These are phyloP conservation scores for Caerostris darwini DNA, from an alignment of 1,140 invertebrate species.

Conservation along the genomic window DNA sequence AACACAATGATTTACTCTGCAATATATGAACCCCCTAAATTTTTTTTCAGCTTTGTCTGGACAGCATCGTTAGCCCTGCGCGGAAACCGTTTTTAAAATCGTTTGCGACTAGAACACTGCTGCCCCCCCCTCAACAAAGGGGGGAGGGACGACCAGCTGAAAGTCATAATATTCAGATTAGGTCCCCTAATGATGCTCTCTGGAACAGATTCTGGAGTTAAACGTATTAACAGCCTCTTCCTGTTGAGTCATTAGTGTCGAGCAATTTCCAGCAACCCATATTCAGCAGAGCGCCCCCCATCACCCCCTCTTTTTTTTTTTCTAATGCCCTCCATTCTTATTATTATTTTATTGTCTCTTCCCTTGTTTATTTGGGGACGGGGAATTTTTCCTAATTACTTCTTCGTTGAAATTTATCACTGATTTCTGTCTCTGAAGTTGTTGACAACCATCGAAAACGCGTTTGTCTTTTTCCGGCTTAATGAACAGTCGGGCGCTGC, in stretches of 20 bases:
- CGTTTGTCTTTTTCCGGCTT: slow-evolving; percentile 67
- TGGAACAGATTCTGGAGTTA: slow-evolving; percentile 53
- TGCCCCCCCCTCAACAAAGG: not conserved
- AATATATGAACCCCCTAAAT: not conserved
- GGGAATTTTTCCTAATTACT: slow-evolving; percentile 68
- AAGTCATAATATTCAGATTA: slow-evolving; percentile 75
- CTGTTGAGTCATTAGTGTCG: slow-evolving; percentile 71
- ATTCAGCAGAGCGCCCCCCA: not conserved
- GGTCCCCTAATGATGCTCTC: slow-evolving; percentile 65
- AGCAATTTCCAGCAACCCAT: slow-evolving; percentile 18
- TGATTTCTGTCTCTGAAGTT: slow-evolving; percentile 59
- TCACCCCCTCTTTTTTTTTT: slow-evolving; percentile 32
- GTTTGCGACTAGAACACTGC: slow-evolving; percentile 46
- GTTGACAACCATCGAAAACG: slow-evolving; percentile 67
- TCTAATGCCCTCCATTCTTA: slow-evolving; percentile 37
- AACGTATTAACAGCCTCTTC: slow-evolving; percentile 68
- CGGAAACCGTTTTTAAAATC: slow-evolving; percentile 70
- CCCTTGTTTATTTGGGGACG: slow-evolving; percentile 2
- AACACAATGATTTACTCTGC: slow-evolving; percentile 25
- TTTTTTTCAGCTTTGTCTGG: slow-evolving; percentile 29
- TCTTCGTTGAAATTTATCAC: slow-evolving; percentile 66
- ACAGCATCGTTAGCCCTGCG: slow-evolving; percentile 56
- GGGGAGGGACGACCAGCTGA: slow-evolving; percentile 48
- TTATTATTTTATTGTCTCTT: slow-evolving; percentile 51
- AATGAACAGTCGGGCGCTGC: slow-evolving; percentile 23